Conservation (phyloP, 2,113 vertebrate genomes). For the Thryonomys swinderianus region DNA sequence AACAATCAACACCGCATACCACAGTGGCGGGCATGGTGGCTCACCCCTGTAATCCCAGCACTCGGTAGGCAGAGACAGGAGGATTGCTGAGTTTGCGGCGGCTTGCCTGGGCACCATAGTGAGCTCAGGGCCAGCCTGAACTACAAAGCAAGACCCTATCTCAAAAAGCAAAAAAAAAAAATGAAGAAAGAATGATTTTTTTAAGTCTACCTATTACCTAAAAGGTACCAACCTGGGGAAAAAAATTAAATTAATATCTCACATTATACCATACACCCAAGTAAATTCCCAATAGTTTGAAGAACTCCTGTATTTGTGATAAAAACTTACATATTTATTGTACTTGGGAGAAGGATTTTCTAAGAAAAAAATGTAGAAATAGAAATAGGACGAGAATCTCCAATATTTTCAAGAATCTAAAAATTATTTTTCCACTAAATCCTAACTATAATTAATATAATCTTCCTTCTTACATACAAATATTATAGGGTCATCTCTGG, state of each 20-base stretch:
- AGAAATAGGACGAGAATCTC: neutral
- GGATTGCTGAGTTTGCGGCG: too few relatives aligned
- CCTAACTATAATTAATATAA: neutral
- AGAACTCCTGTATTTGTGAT: neutral
- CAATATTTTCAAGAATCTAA: neutral
- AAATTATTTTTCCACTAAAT: neutral
- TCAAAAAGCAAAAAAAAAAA: too few relatives aligned
- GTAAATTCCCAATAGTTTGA: neutral
- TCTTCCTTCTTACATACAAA: neutral
- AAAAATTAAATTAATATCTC: neutral
- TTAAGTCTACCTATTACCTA: neutral
- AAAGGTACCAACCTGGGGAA: neutral
- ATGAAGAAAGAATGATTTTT: neutral
- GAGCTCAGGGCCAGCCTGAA: too few relatives aligned
- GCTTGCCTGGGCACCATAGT: too few relatives aligned
- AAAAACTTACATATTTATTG: neutral
- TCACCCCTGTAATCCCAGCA: too few relatives aligned
- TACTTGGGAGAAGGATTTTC: neutral
- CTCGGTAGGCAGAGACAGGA: too few relatives aligned
- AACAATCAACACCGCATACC: too few relatives aligned
- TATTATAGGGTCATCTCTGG: neutral
- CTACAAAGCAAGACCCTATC: too few relatives aligned
- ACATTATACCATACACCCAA: neutral
- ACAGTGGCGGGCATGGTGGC: too few relatives aligned
- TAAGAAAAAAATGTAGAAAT: slow-evolving; percentile 8